Percentiles rank a stretch among this genome's conserved stretches.
phyloP scores from a whole-genome alignment of 2,888 invertebrate genomes.

The Eupithecia subumbrata region DNA sequence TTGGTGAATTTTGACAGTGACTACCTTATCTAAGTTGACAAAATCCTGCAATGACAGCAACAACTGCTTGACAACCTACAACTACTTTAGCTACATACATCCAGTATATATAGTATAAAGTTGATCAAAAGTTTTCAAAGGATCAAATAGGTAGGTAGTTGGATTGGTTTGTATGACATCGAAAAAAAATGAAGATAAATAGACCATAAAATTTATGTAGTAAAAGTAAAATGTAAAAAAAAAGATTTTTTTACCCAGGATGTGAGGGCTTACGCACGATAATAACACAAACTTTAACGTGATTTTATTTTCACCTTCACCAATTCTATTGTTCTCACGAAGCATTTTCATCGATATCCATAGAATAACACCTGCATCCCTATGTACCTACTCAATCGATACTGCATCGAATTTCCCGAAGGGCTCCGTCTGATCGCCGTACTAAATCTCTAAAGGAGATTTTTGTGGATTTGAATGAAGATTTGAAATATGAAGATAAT shows the following conservation, averaged over 20 bases:
- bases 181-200: no score
- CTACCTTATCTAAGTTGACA: not conserved
- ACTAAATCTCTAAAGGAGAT: constrained; percentile 21
- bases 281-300: no score
- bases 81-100: not conserved
- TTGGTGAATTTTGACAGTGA: not conserved
- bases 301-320: not conserved
- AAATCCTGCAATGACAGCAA: no score
- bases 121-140: no score
- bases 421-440: constrained; percentile 46
- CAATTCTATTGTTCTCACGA: not conserved
- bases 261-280: no score
- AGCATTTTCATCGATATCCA: not conserved
- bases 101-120: no score
- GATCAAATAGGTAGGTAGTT: no score
- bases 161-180: no score
- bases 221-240: no score
- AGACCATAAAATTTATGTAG: no score
- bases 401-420: constrained; percentile 68
- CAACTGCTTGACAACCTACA: not conserved
- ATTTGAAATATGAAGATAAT: not conserved
- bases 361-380: not conserved
- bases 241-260: no score
- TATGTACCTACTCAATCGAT: constrained; percentile 49
- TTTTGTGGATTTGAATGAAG: constrained; percentile 16